A percentile compares a stretch with the other conserved stretches of the same genome.
Conservation (phyloP, 92 coral and sea anemone genomes). For the Parazoanthus darwini region DNA sequence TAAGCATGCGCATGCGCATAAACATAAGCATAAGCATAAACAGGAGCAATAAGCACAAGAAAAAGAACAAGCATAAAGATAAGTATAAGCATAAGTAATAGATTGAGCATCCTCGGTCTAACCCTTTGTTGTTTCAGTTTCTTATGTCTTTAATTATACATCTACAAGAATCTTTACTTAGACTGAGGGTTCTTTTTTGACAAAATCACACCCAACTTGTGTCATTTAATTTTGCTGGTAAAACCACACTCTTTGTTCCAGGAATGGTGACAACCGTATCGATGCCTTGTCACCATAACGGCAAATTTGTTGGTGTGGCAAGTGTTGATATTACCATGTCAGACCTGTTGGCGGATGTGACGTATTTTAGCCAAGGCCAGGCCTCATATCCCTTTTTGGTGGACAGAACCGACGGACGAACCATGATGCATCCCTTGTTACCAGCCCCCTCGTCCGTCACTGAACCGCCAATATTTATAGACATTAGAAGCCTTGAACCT, state of each 20-base stretch:
- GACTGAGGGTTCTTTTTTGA: neutral
- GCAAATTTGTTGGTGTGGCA: slow-evolving; percentile 65
- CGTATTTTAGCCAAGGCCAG: slow-evolving; percentile 65
- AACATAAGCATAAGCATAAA: too few relatives aligned
- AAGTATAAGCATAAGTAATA: too few relatives aligned
- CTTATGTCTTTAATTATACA: neutral
- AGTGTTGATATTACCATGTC: slow-evolving; percentile 65
- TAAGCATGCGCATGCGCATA: too few relatives aligned
- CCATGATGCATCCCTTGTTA: slow-evolving; percentile 69
- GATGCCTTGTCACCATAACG: slow-evolving; percentile 56
- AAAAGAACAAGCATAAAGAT: too few relatives aligned
- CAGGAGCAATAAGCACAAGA: too few relatives aligned
- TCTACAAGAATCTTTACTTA: too few relatives aligned
- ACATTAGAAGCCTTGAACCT: slow-evolving; percentile 56
- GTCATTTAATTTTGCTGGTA: neutral
- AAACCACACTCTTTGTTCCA: neutral
- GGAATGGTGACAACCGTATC: slow-evolving; percentile 66
- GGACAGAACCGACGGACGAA: slow-evolving; percentile 55
- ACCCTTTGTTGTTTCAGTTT: too few relatives aligned
- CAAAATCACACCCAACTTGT: too few relatives aligned
- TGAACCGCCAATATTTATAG: slow-evolving; percentile 55
- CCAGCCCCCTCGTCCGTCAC: slow-evolving; percentile 57
- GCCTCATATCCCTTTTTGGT: slow-evolving; percentile 63
- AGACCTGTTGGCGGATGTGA: slow-evolving; percentile 53
- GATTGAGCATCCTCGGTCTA: too few relatives aligned